Evolutionary conservation across 2,888 invertebrate species (phyloP).

Genomic region (Aphrophora alni): DNA sequence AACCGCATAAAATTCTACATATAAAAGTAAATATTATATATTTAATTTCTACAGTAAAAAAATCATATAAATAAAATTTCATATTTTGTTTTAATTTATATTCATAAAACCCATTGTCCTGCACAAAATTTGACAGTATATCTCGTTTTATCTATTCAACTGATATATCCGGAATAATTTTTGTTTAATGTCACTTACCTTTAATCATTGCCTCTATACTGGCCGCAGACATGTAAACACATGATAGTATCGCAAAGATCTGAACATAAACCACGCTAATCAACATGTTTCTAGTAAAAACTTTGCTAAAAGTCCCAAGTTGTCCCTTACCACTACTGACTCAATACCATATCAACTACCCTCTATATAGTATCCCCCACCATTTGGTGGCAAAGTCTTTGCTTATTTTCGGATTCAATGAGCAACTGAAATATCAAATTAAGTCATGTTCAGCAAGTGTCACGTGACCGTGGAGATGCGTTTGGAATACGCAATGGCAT

Average conservation of each 20-base stretch:
- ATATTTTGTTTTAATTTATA: too few species aligned
- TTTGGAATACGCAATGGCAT: not conserved
- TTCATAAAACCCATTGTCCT: too few species aligned
- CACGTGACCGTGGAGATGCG: not conserved
- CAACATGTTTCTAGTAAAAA: not conserved
- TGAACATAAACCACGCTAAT: not conserved
- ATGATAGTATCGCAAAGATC: not conserved
- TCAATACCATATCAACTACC: too few species aligned
- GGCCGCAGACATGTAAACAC: not conserved
- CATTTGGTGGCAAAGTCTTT: not conserved
- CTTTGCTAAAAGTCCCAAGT: not conserved
- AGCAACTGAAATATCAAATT: conserved; percentile 13
- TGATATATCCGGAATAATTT: too few species aligned
- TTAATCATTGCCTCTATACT: not conserved
- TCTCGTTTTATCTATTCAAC: too few species aligned
- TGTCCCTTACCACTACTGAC: not conserved
- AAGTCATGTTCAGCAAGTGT: conserved; percentile 9
- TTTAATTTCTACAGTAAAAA: too few species aligned
- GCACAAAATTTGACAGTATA: too few species aligned
- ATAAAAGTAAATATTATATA: too few species aligned
- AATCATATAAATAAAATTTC: too few species aligned
- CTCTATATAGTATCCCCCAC: too few species aligned
- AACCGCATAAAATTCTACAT: too few species aligned
- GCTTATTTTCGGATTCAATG: conserved; percentile 18
- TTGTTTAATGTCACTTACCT: too few species aligned